Evolutionary conservation across 2,888 invertebrate genomes (phyloP).

Genomic region (Nomada hirtipes): DNA sequence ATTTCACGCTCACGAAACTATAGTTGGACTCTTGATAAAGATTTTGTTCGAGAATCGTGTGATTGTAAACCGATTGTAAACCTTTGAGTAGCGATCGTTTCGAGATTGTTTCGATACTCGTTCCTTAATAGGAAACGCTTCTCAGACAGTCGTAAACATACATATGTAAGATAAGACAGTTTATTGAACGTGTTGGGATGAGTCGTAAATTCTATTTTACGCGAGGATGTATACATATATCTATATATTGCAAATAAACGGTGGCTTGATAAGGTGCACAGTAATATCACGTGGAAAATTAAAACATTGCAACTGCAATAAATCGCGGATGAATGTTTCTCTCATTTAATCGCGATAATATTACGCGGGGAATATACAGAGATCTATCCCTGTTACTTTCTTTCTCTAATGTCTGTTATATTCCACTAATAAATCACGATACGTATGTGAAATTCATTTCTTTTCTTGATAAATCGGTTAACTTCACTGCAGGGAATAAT

Average conservation of each 20-base stretch:
- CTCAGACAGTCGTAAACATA: conserved; percentile 78
- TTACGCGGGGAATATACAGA: neutral
- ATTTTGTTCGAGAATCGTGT: conserved; percentile 88
- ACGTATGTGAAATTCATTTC: neutral
- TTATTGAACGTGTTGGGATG: conserved; percentile 51
- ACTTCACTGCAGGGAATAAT: too few species aligned
- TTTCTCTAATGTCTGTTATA: neutral
- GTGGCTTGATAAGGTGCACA: conserved; percentile 29
- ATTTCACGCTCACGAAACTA: conserved; percentile 79
- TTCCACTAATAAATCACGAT: neutral
- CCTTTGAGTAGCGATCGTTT: conserved; percentile 88
- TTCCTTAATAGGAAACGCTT: conserved; percentile 79
- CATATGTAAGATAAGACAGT: conserved; percentile 59
- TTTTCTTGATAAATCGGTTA: neutral
- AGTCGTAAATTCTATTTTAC: conserved; percentile 41
- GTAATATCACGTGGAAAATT: conserved; percentile 31
- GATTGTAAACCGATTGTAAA: conserved; percentile 88
- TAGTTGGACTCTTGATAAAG: conserved; percentile 85
- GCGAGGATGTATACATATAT: neutral
- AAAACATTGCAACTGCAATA: conserved; percentile 11
- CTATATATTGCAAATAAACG: conserved; percentile 37
- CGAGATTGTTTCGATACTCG: conserved; percentile 86
- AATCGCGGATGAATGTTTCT: neutral
- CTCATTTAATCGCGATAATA: neutral
- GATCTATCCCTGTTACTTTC: neutral